phyloP scores from a whole-genome alignment of 2,797 vertebrate genomes.

The Lepidocolaptes lacrymiger region DNA sequence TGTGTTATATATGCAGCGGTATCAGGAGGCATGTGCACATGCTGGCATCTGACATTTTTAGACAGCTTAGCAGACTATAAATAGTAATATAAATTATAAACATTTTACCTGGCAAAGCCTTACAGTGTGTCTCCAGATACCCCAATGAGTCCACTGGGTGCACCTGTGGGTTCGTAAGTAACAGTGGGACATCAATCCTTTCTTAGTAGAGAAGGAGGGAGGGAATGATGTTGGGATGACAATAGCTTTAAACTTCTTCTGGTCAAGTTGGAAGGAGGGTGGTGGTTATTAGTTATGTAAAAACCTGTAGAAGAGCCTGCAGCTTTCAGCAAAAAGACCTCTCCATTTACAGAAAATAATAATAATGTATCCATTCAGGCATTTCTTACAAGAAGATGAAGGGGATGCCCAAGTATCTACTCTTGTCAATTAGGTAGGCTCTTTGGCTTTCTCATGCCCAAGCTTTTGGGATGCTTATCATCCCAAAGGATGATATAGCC shows the following conservation, averaged over 20 bases:
- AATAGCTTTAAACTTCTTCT: neutral
- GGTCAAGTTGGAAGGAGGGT: neutral
- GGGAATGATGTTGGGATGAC: accelerated
- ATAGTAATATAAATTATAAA: neutral
- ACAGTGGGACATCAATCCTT: neutral
- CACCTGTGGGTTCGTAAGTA: neutral
- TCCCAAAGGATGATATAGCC: too few species aligned
- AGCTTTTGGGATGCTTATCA: neutral
- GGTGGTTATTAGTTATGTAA: neutral
- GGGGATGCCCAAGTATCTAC: neutral
- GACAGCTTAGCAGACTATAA: neutral
- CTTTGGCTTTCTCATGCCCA: neutral
- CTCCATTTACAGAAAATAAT: neutral
- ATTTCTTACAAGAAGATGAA: neutral
- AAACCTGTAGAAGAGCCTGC: neutral
- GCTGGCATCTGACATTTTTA: constrained; percentile 22
- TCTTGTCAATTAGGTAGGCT: neutral
- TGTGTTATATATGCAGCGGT: neutral
- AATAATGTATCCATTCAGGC: neutral
- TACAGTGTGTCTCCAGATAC: neutral
- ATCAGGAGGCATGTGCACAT: neutral
- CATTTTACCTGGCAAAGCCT: neutral
- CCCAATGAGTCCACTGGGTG: neutral
- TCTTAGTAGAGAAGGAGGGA: neutral
- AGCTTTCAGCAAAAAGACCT: neutral